A percentile compares a stretch with the other conserved stretches of the same genome.
These are phyloP conservation scores for Mycteria americana DNA, from an alignment of 2,797 vertebrate species.

Conservation along the genomic window DNA sequence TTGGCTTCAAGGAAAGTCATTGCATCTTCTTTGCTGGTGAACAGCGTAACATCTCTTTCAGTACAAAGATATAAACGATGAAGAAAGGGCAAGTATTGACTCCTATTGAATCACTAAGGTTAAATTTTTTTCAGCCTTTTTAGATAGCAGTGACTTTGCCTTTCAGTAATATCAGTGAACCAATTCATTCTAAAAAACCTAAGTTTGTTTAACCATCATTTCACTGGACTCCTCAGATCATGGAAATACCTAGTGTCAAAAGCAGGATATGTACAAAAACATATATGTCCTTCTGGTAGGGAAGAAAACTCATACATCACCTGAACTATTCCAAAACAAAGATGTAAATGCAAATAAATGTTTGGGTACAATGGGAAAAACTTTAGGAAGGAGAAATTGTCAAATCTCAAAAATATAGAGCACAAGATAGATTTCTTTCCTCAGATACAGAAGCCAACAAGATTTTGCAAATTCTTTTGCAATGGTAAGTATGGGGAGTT, in stretches of 20 bases:
- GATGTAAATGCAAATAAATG: neutral
- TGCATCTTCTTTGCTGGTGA: conserved; percentile 50
- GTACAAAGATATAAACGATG: conserved; percentile 30
- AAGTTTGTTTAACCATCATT: neutral
- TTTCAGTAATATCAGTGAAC: neutral
- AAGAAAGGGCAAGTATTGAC: conserved; percentile 40
- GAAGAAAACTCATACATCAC: neutral
- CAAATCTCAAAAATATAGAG: neutral
- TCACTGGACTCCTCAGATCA: neutral
- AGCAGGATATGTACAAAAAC: neutral
- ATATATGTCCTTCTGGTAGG: neutral
- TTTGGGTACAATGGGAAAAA: neutral
- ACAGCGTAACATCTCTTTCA: conserved; percentile 10
- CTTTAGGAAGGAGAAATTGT: neutral
- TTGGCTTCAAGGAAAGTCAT: conserved; percentile 58
- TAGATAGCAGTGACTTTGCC: neutral
- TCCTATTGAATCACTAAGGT: conserved; percentile 1
- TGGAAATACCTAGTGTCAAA: neutral
- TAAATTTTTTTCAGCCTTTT: conserved; percentile 19
- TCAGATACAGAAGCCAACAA: neutral
- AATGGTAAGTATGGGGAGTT: neutral
- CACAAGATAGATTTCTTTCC: neutral
- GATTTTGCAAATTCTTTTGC: neutral
- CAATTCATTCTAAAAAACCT: neutral
- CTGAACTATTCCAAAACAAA: neutral